Percentiles rank a stretch among this genome's conserved stretches.
Evolutionary conservation across 2,113 vertebrate species (phyloP).

Genomic region (Prionailurus bengalensis): DNA sequence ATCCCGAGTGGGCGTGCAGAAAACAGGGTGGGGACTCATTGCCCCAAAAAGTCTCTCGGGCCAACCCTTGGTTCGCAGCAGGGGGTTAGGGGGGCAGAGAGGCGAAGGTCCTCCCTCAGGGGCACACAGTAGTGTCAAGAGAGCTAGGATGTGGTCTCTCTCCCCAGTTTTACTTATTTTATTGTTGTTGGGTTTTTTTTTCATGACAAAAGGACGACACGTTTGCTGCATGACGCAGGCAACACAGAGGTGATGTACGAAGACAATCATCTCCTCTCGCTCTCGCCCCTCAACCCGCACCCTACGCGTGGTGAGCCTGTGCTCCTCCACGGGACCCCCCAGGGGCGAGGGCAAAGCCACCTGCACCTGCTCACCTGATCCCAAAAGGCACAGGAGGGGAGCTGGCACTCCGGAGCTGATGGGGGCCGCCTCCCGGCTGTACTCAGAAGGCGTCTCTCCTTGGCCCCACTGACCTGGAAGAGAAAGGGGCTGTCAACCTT

Average conservation of each 20-base stretch:
- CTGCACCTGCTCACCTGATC: neutral
- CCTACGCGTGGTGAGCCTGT: neutral
- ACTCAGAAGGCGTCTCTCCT: neutral
- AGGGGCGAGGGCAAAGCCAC: neutral
- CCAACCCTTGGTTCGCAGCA: neutral
- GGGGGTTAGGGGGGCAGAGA: neutral
- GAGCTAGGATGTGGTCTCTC: neutral
- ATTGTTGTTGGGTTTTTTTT: neutral
- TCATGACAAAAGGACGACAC: neutral
- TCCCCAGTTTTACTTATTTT: neutral
- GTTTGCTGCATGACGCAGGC: neutral
- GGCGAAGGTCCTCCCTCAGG: neutral
- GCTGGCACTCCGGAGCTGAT: no score
- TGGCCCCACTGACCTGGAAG: fast-evolving
- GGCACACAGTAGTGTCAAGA: neutral
- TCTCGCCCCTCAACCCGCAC: neutral
- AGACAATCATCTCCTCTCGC: neutral
- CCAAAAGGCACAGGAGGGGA: neutral
- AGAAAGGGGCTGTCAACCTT: neutral
- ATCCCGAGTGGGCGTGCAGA: no score
- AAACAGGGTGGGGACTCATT: neutral
- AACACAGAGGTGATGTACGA: neutral
- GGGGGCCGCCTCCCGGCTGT: neutral
- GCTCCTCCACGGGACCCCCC: neutral
- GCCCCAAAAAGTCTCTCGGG: neutral